These are phyloP conservation scores for Ovis aries DNA, from an alignment of 2,113 vertebrate genomes.

Conservation along the genomic window DNA sequence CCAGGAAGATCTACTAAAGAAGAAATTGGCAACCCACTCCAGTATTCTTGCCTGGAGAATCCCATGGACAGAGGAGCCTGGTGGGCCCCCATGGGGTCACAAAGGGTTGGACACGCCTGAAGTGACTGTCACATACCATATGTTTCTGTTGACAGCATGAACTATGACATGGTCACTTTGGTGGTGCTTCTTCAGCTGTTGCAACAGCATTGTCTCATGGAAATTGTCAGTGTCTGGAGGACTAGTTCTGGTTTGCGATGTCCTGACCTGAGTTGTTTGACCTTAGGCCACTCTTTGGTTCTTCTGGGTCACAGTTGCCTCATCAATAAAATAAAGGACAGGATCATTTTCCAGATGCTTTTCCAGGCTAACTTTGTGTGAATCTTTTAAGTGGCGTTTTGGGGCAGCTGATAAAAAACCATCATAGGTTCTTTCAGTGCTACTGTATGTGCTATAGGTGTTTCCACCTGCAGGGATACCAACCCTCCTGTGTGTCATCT, in stretches of 20 bases:
- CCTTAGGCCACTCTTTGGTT: neutral
- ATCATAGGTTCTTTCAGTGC: rapidly evolving
- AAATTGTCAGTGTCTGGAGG: too few species aligned
- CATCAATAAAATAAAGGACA: neutral
- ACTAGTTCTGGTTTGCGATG: neutral
- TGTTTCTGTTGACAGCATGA: neutral
- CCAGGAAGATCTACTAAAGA: neutral
- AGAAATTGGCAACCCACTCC: neutral
- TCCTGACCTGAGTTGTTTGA: neutral
- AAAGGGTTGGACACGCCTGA: neutral
- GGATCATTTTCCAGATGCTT: neutral
- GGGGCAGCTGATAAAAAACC: neutral
- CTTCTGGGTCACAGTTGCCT: neutral
- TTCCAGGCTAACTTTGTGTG: neutral
- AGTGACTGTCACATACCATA: neutral
- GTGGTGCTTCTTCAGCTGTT: neutral
- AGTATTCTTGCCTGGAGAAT: neutral
- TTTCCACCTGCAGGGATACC: neutral
- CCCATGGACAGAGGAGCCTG: neutral
- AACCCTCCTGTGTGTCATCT: neutral
- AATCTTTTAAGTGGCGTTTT: neutral
- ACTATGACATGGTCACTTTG: rapidly evolving
- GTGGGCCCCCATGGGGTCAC: neutral
- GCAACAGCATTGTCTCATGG: rapidly evolving
- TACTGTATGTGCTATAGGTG: rapidly evolving